Percentiles rank a stretch among this genome's conserved stretches.
These are phyloP conservation scores for Caretta caretta DNA, from an alignment of 2,113 vertebrate genomes.

Conservation along the genomic window DNA sequence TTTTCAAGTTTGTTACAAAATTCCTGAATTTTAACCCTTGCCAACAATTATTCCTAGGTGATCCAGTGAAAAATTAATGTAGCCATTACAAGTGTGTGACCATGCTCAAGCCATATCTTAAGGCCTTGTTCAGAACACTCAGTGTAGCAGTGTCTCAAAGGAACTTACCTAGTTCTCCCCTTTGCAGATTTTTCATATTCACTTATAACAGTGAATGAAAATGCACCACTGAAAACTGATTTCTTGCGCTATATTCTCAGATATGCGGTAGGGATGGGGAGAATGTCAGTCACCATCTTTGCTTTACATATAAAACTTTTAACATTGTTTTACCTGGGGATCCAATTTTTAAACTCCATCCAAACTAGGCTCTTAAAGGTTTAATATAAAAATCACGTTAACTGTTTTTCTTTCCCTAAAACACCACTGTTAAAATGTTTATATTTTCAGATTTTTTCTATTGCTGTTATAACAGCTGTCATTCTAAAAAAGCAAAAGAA, in stretches of 20 bases:
- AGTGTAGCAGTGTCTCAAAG: not conserved
- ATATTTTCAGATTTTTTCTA: not conserved
- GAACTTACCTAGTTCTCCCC: no score
- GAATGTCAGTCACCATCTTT: slow-evolving; percentile 45
- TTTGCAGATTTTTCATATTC: not conserved
- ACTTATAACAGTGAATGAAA: slow-evolving; percentile 1
- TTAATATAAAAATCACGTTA: not conserved
- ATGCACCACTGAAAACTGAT: not conserved
- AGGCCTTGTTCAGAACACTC: not conserved
- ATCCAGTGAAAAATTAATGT: not conserved
- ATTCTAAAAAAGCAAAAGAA: slow-evolving; percentile 18
- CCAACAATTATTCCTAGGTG: not conserved
- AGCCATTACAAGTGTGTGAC: not conserved
- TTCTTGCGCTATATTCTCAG: slow-evolving; percentile 11
- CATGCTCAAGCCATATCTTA: not conserved
- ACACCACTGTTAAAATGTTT: not conserved
- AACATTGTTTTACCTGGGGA: slow-evolving; percentile 33
- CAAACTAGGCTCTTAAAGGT: not conserved
- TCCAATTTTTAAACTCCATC: not conserved
- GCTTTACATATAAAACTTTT: slow-evolving; percentile 33
- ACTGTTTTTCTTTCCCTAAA: not conserved
- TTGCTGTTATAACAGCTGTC: not conserved
- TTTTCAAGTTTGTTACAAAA: not conserved
- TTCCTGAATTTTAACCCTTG: not conserved
- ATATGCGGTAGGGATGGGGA: not conserved